A percentile compares a stretch with the other conserved stretches of the same genome.
phyloP scores from a whole-genome alignment of 2,113 vertebrate genomes.

The Cinclus cinclus region DNA sequence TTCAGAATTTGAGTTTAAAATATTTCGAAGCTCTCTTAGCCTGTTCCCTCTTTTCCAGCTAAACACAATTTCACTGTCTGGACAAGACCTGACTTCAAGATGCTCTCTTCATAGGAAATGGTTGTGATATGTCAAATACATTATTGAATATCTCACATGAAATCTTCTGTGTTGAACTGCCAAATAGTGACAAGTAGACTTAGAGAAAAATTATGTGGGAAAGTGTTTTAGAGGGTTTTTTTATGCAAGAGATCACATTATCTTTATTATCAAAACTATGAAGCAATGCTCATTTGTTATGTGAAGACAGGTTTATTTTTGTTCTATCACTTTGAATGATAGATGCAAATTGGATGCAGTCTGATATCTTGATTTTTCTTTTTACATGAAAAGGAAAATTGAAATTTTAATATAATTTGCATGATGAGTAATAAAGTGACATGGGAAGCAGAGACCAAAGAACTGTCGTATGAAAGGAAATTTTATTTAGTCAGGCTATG shows the following conservation, averaged over 20 bases:
- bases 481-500: conserved; percentile 16
- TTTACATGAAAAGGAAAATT: conserved; percentile 10
- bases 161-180: background rate
- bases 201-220: background rate
- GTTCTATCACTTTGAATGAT: conserved; percentile 13
- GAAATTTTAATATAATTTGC: conserved; percentile 53
- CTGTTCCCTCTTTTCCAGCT: background rate
- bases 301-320: conserved; percentile 35
- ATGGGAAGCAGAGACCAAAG: conserved; percentile 7
- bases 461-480: conserved; percentile 33
- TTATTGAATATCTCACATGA: background rate
- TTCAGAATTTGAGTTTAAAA: background rate
- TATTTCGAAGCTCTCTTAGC: background rate
- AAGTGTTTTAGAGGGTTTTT: background rate
- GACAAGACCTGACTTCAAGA: background rate
- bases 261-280: conserved; percentile 1
- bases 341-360: conserved; percentile 39
- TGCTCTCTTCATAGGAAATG: background rate
- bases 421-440: conserved; percentile 16
- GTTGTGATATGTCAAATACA: background rate
- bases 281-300: background rate
- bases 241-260: background rate
- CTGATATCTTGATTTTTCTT: conserved; percentile 31
- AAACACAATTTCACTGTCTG: background rate
- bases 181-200: background rate